A percentile compares a stretch with the other conserved stretches of the same genome.
These are phyloP conservation scores for Lacerta agilis DNA, from an alignment of 2,797 vertebrate species.

Conservation along the genomic window DNA sequence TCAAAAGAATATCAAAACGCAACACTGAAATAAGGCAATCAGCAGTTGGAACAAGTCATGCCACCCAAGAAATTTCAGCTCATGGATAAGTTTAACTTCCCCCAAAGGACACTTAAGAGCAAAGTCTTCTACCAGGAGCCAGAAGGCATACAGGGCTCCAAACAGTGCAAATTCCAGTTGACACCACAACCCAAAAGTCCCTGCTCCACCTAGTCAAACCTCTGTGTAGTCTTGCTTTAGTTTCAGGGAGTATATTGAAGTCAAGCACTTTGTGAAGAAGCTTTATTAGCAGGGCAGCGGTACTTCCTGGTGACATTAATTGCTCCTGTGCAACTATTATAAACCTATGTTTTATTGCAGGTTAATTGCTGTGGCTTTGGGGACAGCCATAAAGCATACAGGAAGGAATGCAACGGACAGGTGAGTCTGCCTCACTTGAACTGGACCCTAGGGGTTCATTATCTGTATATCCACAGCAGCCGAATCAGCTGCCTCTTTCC, in stretches of 20 bases:
- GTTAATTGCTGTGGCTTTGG: neutral
- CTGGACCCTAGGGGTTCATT: neutral
- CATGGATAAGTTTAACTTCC: neutral
- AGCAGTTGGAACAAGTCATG: neutral
- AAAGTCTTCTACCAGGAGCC: neutral
- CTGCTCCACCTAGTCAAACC: neutral
- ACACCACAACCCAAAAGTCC: neutral
- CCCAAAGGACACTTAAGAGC: neutral
- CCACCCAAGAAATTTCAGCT: neutral
- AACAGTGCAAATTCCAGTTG: neutral
- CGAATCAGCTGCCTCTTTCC: neutral
- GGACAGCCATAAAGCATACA: neutral
- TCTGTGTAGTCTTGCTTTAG: neutral
- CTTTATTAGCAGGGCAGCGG: neutral
- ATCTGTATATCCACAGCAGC: no score
- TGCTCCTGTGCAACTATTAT: no score
- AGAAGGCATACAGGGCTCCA: neutral
- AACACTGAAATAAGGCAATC: neutral
- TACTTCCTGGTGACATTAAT: neutral
- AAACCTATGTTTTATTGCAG: no score
- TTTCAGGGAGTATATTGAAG: neutral
- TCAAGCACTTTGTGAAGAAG: neutral
- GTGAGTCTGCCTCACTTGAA: neutral
- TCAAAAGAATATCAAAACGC: neutral
- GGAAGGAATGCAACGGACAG: neutral